Percentiles rank a stretch among this genome's conserved stretches.
These are phyloP conservation scores for Plebejus melissa DNA, from an alignment of 2,888 invertebrate species.

Conservation along the genomic window DNA sequence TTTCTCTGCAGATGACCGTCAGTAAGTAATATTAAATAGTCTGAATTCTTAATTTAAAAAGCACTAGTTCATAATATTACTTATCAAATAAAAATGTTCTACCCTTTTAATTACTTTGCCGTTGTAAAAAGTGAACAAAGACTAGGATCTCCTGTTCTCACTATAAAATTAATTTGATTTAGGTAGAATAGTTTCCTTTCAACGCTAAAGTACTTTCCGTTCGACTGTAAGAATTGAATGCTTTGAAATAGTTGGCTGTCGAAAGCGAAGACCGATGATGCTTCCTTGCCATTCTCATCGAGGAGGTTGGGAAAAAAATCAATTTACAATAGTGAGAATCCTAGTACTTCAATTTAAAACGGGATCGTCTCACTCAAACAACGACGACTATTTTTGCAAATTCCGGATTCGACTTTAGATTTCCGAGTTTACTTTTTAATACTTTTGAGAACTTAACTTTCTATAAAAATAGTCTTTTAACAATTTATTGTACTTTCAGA, in stretches of 20 bases:
- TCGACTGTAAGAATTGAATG: conserved; percentile 38
- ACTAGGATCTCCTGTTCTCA: conserved; percentile 1
- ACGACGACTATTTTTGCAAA: background rate
- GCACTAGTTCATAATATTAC: no score
- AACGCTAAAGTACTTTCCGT: conserved; percentile 30
- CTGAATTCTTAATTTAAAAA: no score
- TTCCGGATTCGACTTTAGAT: background rate
- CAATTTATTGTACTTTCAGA: no score
- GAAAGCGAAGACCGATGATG: conserved; percentile 45
- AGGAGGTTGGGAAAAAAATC: conserved; percentile 21
- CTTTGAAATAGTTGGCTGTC: conserved; percentile 44
- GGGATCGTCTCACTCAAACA: background rate
- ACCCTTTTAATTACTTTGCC: background rate
- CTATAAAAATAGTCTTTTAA: no score
- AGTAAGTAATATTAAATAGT: no score
- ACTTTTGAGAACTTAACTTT: background rate
- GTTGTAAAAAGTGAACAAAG: background rate
- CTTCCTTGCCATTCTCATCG: conserved; percentile 34
- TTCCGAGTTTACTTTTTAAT: background rate
- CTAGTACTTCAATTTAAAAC: conserved; percentile 13
- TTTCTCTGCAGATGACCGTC: no score
- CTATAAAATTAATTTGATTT: conserved; percentile 19
- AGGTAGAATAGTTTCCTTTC: conserved; percentile 25
- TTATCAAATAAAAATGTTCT: no score
- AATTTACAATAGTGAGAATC: conserved; percentile 23